phyloP scores from a whole-genome alignment of 2,113 vertebrate genomes.

The Leuciscus idus region DNA sequence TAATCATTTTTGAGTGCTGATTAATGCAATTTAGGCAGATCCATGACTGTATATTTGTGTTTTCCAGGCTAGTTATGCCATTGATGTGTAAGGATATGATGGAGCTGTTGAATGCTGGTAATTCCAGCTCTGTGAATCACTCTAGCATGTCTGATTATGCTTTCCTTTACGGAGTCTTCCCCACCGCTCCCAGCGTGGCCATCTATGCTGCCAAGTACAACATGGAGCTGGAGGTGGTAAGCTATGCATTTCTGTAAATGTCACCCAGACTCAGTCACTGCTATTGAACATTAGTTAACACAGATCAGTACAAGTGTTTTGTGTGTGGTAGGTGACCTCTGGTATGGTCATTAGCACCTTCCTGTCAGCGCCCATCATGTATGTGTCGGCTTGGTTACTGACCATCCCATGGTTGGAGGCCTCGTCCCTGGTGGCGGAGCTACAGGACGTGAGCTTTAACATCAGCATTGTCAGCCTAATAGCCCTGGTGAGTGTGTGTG shows the following conservation, averaged over 20 bases:
- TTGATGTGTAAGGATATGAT: slow-evolving; percentile 97
- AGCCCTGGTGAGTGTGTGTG: slow-evolving; percentile 82
- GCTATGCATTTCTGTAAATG: slow-evolving; percentile 62
- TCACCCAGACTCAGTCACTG: not conserved
- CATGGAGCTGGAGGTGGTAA: slow-evolving; percentile 97
- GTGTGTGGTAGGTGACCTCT: slow-evolving; percentile 83
- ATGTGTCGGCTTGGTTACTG: slow-evolving; percentile 95
- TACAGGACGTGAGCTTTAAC: slow-evolving; percentile 96
- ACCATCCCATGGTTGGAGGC: slow-evolving; percentile 96
- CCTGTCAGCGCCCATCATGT: slow-evolving; percentile 96
- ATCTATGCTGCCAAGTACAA: slow-evolving; percentile 96
- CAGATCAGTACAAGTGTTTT: not conserved
- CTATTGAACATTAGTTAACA: not conserved
- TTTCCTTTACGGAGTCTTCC: slow-evolving; percentile 96
- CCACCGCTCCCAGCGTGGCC: slow-evolving; percentile 93
- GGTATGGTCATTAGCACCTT: slow-evolving; percentile 98
- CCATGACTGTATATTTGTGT: not conserved
- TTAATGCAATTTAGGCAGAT: not conserved
- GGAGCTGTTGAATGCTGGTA: slow-evolving; percentile 85
- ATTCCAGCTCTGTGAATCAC: slow-evolving; percentile 82
- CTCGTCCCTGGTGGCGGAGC: slow-evolving; percentile 82
- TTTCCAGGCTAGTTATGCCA: slow-evolving; percentile 89
- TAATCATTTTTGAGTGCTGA: not conserved
- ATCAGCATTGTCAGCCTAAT: slow-evolving; percentile 93
- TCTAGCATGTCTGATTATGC: slow-evolving; percentile 96